Base-by-base conservation (phyloP, 1,140 invertebrate species). In the Leucophenga varia region DNA sequence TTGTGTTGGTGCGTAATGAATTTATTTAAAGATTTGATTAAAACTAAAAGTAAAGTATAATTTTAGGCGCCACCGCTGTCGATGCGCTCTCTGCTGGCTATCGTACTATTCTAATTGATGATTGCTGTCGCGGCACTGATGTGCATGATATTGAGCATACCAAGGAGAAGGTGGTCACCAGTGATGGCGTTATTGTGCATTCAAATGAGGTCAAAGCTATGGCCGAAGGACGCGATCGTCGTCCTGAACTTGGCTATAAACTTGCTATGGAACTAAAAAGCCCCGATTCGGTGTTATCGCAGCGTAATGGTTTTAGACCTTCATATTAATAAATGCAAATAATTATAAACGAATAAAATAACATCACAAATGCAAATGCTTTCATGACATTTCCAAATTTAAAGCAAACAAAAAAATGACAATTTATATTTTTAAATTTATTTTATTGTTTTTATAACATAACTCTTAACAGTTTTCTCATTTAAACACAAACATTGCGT, bases 51-150 rank as follows among this genome's bases (percentile, higher is more conserved):
- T 25, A 10, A 6, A 25, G 13, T 19, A 32, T 14, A 7, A 41
- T 55, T 70, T n/a, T 59, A 90, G 88, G 88, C 21, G 89, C 89
- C 5, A 95, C 94, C 1, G 90, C 91, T 16, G 82, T 85, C 1
- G 89, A 97, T 77, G 86, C 92, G 0, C 69, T 95, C 3, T 88
- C 89, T 3, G 88, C 90, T 54, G 93, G 93, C 1, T 97, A 93
- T 76, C 82, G 93, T 31, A 93, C 94, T 16, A 82, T 95, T 38
- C 74, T 97, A 2, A 81, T 98, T 3, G 92, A 97, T 45, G 93
- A 98, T 77, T 95, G 91, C 51, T 86, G 87, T 57, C 82, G 93
- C 32, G 95, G 94, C 3, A 92, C 96, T 1, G 86, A 90, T 71
- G 73, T 91, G 8, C 80, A 85, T 8, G 89, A 93, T 63, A 95